phyloP scores from a whole-genome alignment of 1,140 invertebrate species.

The Drosophila equinoxialis region DNA sequence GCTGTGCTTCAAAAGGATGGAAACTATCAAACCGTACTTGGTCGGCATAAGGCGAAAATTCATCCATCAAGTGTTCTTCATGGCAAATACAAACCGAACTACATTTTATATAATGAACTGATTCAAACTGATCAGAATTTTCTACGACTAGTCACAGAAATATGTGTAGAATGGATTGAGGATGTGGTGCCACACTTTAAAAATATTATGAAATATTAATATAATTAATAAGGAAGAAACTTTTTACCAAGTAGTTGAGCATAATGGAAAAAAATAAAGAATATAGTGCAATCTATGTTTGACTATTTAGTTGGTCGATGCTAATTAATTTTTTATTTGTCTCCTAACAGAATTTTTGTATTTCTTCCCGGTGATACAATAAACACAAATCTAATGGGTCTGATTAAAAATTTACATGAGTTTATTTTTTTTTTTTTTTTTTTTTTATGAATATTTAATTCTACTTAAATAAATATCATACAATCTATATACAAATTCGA shows the following conservation, averaged over 20 bases:
- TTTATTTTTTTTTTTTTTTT: slow-evolving; percentile 23
- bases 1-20: slow-evolving; percentile 92
- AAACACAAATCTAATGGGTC: not conserved
- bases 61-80: slow-evolving; percentile 82
- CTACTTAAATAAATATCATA: slow-evolving; percentile 74
- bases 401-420: slow-evolving; percentile 58
- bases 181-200: slow-evolving; percentile 84
- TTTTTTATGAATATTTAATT: slow-evolving; percentile 56
- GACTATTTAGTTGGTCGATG: too few species aligned
- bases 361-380: not conserved
- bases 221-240: slow-evolving; percentile 2
- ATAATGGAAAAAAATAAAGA: not conserved
- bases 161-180: slow-evolving; percentile 90
- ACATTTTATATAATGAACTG: slow-evolving; percentile 95
- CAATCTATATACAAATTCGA: slow-evolving; percentile 73
- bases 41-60: slow-evolving; percentile 67
- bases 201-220: slow-evolving; percentile 28
- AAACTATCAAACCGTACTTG: slow-evolving; percentile 88
- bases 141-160: slow-evolving; percentile 89
- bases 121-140: slow-evolving; percentile 93
- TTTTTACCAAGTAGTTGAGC: not conserved
- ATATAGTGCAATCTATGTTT: too few species aligned
- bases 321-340: not conserved
- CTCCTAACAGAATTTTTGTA: not conserved
- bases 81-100: slow-evolving; percentile 87